Percentiles rank a stretch among this genome's conserved stretches.
phyloP scores from a whole-genome alignment of 1,140 invertebrate genomes.

The Lordiphosa stackelbergi region DNA sequence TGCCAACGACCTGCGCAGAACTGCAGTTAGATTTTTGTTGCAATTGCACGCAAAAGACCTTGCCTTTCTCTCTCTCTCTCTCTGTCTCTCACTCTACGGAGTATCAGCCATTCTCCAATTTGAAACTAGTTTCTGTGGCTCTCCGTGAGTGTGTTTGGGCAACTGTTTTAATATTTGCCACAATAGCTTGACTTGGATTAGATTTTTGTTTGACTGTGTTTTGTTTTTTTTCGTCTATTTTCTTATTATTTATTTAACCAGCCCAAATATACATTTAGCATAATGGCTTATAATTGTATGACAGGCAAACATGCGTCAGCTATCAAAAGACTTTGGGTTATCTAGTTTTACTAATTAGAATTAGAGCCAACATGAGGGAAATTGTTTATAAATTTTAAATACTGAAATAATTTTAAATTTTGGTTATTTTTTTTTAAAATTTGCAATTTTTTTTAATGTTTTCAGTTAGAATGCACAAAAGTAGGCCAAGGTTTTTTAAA shows the following conservation, averaged over 20 bases:
- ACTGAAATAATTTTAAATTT: too few relatives aligned
- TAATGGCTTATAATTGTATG: too few relatives aligned
- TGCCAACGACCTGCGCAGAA: slow-evolving; percentile 72
- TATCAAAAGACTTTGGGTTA: too few relatives aligned
- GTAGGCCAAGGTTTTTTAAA: too few relatives aligned
- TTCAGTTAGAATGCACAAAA: too few relatives aligned
- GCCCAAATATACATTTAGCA: too few relatives aligned
- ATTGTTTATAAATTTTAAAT: too few relatives aligned
- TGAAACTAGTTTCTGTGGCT: slow-evolving; percentile 47
- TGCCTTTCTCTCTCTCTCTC: slow-evolving; percentile 42
- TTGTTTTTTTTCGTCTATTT: not conserved
- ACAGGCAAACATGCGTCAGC: too few relatives aligned
- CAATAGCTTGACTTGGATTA: slow-evolving; percentile 59
- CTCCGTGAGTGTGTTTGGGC: slow-evolving; percentile 30
- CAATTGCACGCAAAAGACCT: slow-evolving; percentile 71
- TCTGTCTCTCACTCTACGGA: not conserved
- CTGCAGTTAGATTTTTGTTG: slow-evolving; percentile 69
- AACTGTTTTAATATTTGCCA: slow-evolving; percentile 70
- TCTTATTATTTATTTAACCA: slow-evolving; percentile 10
- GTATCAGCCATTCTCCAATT: slow-evolving; percentile 15
- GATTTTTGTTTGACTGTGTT: slow-evolving; percentile 40
- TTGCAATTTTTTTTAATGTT: too few relatives aligned
- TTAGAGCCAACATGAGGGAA: too few relatives aligned
- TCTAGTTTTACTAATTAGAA: too few relatives aligned
- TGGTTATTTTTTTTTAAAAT: too few relatives aligned